Conservation (phyloP, 2,113 vertebrate genomes). For the Dolichallabes microphthalmus region DNA sequence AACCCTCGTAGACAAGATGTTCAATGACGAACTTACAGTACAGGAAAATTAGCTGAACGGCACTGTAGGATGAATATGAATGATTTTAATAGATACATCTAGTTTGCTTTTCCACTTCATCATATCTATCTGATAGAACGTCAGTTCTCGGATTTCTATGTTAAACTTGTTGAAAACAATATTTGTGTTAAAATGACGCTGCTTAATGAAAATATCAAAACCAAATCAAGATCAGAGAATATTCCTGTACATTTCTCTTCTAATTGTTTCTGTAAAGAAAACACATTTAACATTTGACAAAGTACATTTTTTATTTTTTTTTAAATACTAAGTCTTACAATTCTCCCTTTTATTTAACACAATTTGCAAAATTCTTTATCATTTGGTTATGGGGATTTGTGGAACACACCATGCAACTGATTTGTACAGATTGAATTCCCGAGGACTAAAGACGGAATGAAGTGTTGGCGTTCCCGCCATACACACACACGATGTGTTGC, state of each 20-base stretch:
- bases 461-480: slow-evolving; percentile 48
- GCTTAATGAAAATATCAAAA: neutral
- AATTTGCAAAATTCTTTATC: neutral
- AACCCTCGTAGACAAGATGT: neutral
- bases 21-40: neutral
- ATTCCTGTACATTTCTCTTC: neutral
- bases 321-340: too few species aligned
- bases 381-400: neutral
- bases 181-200: neutral
- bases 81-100: neutral
- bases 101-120: neutral
- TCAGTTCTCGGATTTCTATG: neutral
- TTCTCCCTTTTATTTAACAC: neutral
- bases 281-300: neutral
- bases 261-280: neutral
- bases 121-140: neutral
- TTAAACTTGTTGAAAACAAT: neutral
- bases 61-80: neutral
- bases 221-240: neutral
- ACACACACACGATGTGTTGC: slow-evolving; percentile 16
- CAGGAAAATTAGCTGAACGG: neutral
- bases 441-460: slow-evolving; percentile 14
- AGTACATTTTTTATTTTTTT: too few species aligned
- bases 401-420: neutral
- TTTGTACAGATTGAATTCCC: neutral